These are phyloP conservation scores for Pilophorus perplexus DNA, from an alignment of 2,888 invertebrate genomes.

Conservation along the genomic window DNA sequence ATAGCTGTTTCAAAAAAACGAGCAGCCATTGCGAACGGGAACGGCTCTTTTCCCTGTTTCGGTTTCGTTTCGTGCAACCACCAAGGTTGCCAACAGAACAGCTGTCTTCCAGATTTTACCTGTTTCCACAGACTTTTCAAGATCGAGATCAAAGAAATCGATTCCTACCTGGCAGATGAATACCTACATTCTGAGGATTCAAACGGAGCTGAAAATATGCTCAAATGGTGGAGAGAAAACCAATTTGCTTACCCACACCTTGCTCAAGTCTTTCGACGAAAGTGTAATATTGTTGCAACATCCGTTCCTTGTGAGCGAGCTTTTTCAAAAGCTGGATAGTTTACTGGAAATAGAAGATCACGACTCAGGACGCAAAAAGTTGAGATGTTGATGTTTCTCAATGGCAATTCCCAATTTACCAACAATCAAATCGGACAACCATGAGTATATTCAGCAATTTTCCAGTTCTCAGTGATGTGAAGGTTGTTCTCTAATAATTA, in stretches of 20 bases:
- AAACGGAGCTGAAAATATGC: neutral
- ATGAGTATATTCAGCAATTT: no score
- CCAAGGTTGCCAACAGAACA: no score
- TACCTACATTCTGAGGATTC: neutral
- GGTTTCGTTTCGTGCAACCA: no score
- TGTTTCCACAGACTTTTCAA: no score
- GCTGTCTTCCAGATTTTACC: no score
- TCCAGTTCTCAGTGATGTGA: no score
- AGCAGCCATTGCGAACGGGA: no score
- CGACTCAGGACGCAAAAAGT: constrained; percentile 5
- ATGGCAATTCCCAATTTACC: neutral
- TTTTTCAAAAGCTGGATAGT: neutral
- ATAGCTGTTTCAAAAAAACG: no score
- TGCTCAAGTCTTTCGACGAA: neutral
- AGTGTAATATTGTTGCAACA: neutral
- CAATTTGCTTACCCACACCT: neutral
- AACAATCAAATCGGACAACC: no score
- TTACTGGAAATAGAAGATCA: neutral
- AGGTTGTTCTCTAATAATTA: no score
- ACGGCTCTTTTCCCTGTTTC: no score
- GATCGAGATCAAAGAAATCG: neutral
- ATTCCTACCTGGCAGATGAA: constrained; percentile 1
- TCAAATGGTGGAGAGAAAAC: neutral
- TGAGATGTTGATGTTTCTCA: constrained; percentile 11
- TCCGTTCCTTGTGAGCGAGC: neutral